Evolutionary conservation across 2,797 vertebrate species (phyloP).

Genomic region (Poeciliopsis infans): DNA sequence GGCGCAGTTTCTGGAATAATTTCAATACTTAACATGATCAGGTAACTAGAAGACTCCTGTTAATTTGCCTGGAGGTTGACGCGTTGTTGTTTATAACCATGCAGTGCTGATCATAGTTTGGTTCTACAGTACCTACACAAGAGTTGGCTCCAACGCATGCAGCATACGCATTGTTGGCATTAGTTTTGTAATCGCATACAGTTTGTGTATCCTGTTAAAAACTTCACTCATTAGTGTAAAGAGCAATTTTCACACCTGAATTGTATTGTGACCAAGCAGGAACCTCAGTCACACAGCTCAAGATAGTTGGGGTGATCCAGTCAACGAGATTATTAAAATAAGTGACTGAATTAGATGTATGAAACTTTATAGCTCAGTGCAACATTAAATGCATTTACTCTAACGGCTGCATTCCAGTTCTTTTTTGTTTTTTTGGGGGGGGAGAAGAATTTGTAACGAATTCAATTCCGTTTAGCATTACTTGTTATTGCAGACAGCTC

Average conservation of each 20-base stretch:
- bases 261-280: neutral
- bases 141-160: neutral
- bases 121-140: neutral
- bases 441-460: neutral
- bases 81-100: slow-evolving; percentile 13
- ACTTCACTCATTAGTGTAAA: slow-evolving; percentile 1
- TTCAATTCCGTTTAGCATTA: neutral
- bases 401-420: neutral
- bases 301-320: neutral
- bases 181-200: slow-evolving; percentile 1
- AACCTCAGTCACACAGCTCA: neutral
- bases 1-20: neutral
- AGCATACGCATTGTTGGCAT: neutral
- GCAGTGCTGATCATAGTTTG: slow-evolving; percentile 5
- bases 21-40: slow-evolving; percentile 12
- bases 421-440: no score
- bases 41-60: slow-evolving; percentile 12
- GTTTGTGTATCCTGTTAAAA: slow-evolving; percentile 5
- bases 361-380: neutral
- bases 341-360: neutral
- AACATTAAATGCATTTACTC: neutral
- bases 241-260: slow-evolving; percentile 1
- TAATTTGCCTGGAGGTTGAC: slow-evolving; percentile 21
- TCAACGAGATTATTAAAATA: neutral
- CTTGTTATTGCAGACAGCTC: neutral